Base-by-base conservation (phyloP, 2,888 invertebrate species). In the Trilocha varians region DNA sequence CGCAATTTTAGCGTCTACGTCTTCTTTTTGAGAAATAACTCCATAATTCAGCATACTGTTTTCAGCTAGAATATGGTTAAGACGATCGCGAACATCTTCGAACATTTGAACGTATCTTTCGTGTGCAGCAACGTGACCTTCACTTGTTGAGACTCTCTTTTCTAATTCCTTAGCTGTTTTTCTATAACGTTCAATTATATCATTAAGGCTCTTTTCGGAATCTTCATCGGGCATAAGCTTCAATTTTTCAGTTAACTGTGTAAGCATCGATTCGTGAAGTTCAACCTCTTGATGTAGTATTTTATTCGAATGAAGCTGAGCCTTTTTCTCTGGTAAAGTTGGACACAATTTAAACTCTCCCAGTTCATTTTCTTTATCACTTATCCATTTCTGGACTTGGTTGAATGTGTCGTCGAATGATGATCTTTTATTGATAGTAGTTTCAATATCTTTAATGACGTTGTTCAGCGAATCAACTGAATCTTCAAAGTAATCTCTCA, bases 381-480 rank as follows among this genome's bases (percentile, higher is more conserved):
- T 88, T 17, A 98, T 88, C 94, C 97, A 98, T 63, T 92, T 90
- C 52, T 92, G 91, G 5, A 97, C 91, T 87, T 96, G 96, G 37
- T 91, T 91, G 54, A 94, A 93, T 48, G 95, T 96, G 57, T 97
- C 97, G 68, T 97, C 97, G 69, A 98, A 96, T 1, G 96, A 96
- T 3, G 95, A 94, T 72, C 97, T 90, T 58, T 97, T 95, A 67
- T 96, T 93, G 47, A 97, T 89, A 33, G 94, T 92, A 1, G 92
- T 93, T 83, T 98, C 97, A 13, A 96, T 92, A 58, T 93, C 92
- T 70, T 96, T 96, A 52, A 95, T 91, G 1, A 95, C 90, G 13
- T 91, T 90, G 66, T 94, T 96, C 0, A 96, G 90, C 70, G 93
- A 91, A 69, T 95, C 96, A 4, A 94, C 90, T 36, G 96, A 89